Base-by-base conservation (phyloP, 2,888 invertebrate species). In the Spodoptera picta region DNA sequence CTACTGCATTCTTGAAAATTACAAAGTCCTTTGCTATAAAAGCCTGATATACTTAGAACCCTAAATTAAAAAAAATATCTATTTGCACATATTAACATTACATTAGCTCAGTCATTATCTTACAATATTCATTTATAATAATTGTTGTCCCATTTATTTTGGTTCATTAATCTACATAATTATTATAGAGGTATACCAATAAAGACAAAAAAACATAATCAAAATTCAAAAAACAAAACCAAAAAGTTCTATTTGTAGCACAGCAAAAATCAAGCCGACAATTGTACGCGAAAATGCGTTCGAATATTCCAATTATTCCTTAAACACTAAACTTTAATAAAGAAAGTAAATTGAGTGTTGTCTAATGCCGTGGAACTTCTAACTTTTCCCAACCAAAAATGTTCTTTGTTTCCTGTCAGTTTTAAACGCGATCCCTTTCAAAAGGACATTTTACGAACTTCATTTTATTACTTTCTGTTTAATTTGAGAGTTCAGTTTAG, bases 251-350 rank as follows among this genome's bases (percentile, higher is more conserved):
- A n/a, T 44, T 44, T 23, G 5, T 43, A 43, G 43, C 24, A 27
- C 14, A 3, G 4, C 1, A 6, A 9, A 19, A n/a, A 31, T 14
- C 23, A 60, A n/a, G 43, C 41, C 14, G 43, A 19, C 31, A 47
- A 65, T 47, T 41, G 36, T 0, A 36, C 36, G 36, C 23, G 36
- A n/a, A 60, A 70, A 64, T 58, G 42, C 57, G 58, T 60, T 0
- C 2, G 7, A 58, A 59, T 54, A 66, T 60, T 57, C 59, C 50
- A 73, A 77, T 69, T 77, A 70, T 62, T 50, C 47, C 12, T 50
- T 12, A 45, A 73, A 75, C 36, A 50, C 57, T 53, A 60, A 75
- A 75, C 62, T 75, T 77, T 66, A 64, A 73, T 73, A 57, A 77
- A 65, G 65, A 62, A 60, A 60, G 61, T 49, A 69, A 73, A 75